Evolutionary conservation across 1,140 invertebrate genomes (phyloP), one percentile per base, ranked within the genome.

Genomic region (Oryctes rhinoceros): DNA sequence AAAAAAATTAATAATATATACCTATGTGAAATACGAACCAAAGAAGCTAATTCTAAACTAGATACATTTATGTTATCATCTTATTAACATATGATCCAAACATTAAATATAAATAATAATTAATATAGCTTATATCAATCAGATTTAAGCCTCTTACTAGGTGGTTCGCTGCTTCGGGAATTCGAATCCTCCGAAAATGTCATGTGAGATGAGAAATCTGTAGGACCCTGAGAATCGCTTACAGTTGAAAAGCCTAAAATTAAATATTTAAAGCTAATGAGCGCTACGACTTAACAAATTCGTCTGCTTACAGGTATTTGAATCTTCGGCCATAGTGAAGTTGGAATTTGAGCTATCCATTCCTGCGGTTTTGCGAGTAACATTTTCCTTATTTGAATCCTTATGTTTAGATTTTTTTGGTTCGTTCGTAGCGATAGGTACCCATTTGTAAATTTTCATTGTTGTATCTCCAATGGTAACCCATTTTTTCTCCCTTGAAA

Each of bases 361-460:
- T 59, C 13, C 53, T n/a, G 53, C 53, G 4, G 67, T 24, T 24
- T 74, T 74, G 13, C 67, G 30, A 37, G n/a, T 24, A 24, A 74
- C n/a, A 15, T 74, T 74, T n/a, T 74, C 67, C 24, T 74, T 74
- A 74, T 74, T 74, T 4, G 67, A 74, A 35, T 74, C 67, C 37
- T 74, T 74, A 35, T 74, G 67, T 85, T 95, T 94, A 24, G 91
- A 90, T 86, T 89, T 91, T 79, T 91, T 92, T 87, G 94, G 93
- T 84, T 96, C 94, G 80, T 91, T 91, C 7, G 90, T 93, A 3
- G 93, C 94, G 87, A 97, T 94, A 76, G 97, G 97, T 65, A 99
- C 97, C 97, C 97, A 99, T 91, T 99, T 99, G 87, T 96, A 98
- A 85, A 99, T 98, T 90, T 97, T 98, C 96, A 99, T 98, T 15